Percentiles rank a stretch among this genome's conserved stretches.
These are phyloP conservation scores for Dugesia japonica DNA, from an alignment of 2,888 invertebrate species.

Conservation along the genomic window DNA sequence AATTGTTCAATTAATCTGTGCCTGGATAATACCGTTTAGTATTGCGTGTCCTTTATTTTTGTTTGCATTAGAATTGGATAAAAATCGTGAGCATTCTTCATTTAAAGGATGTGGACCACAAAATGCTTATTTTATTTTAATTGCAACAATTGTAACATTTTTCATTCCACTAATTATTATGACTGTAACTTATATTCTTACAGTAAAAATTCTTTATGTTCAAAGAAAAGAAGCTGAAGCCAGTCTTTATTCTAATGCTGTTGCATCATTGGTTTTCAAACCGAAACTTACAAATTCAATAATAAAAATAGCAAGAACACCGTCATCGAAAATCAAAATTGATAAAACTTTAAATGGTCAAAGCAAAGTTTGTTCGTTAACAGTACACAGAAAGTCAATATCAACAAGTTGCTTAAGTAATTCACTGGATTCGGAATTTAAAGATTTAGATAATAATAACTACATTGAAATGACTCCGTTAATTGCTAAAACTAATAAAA, in stretches of 20 bases:
- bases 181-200: slow-evolving; percentile 38
- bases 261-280: slow-evolving; percentile 13
- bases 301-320: neutral
- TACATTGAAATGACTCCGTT: neutral
- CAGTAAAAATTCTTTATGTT: slow-evolving; percentile 37
- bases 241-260: slow-evolving; percentile 22
- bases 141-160: slow-evolving; percentile 38
- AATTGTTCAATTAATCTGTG: slow-evolving; percentile 37
- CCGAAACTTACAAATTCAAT: neutral
- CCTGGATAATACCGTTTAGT: slow-evolving; percentile 38
- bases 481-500: neutral
- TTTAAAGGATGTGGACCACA: slow-evolving; percentile 39
- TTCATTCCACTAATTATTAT: slow-evolving; percentile 39
- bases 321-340: neutral
- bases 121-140: slow-evolving; percentile 37
- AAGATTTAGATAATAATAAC: neutral
- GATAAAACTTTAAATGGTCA: neutral
- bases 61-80: slow-evolving; percentile 31
- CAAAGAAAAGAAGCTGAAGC: slow-evolving; percentile 33
- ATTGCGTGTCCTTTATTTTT: slow-evolving; percentile 38
- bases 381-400: neutral
- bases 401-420: neutral
- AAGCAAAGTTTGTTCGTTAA: neutral
- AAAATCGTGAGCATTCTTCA: slow-evolving; percentile 25
- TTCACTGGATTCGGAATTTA: neutral